These are phyloP conservation scores for Drosophila pachea DNA, from an alignment of 1,140 invertebrate species.

Conservation along the genomic window DNA sequence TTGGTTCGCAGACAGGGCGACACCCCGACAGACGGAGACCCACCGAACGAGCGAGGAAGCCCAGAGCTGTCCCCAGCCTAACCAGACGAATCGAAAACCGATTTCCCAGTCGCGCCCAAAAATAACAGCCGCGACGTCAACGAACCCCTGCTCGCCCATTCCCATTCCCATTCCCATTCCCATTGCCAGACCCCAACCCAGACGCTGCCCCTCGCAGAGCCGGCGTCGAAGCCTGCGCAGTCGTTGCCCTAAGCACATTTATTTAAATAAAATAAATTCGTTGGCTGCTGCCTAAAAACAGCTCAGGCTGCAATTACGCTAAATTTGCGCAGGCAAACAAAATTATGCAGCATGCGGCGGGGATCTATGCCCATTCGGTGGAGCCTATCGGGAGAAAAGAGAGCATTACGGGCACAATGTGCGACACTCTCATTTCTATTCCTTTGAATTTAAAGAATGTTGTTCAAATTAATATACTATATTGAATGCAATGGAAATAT, in stretches of 20 bases:
- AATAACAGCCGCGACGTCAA: slow-evolving; percentile 46
- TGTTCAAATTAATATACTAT: too few relatives aligned
- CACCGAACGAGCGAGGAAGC: slow-evolving; percentile 1
- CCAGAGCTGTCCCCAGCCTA: slow-evolving; percentile 29
- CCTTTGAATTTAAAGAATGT: too few relatives aligned
- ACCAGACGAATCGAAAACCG: slow-evolving; percentile 33
- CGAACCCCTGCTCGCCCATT: slow-evolving; percentile 11
- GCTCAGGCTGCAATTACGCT: slow-evolving; percentile 57
- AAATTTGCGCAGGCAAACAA: slow-evolving; percentile 57
- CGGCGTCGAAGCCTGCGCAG: background rate
- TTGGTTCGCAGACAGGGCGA: slow-evolving; percentile 53
- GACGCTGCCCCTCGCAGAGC: background rate
- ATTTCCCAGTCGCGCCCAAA: slow-evolving; percentile 67
- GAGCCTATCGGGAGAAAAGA: too few relatives aligned
- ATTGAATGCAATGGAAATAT: too few relatives aligned
- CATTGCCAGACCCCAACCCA: background rate
- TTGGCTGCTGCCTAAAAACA: slow-evolving; percentile 41
- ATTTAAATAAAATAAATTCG: slow-evolving; percentile 75
- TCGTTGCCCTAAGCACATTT: slow-evolving; percentile 55
- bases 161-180: slow-evolving; percentile 12
- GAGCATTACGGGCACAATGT: too few relatives aligned
- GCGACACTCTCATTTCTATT: too few relatives aligned
- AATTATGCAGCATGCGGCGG: slow-evolving; percentile 6
- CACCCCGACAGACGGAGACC: slow-evolving; percentile 21
- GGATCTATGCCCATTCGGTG: too few relatives aligned